Percentiles rank a stretch among this genome's conserved stretches.
Evolutionary conservation across 2,797 vertebrate genomes (phyloP).

Genomic region (Bryconaethiops microstoma): DNA sequence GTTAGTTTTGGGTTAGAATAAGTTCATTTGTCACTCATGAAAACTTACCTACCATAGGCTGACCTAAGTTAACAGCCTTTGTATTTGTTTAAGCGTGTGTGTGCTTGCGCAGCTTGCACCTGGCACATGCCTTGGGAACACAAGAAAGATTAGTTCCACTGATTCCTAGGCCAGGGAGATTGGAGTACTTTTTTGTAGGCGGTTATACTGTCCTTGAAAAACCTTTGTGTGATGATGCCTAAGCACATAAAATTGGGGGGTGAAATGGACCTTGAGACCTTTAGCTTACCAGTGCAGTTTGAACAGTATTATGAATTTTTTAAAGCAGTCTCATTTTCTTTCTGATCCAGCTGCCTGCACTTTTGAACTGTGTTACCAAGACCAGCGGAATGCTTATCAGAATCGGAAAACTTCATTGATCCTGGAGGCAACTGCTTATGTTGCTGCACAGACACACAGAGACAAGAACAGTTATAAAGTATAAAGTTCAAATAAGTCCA

Average conservation of each 20-base stretch:
- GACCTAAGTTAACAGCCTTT: background rate
- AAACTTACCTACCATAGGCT: background rate
- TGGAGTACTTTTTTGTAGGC: background rate
- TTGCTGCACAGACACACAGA: too few relatives aligned
- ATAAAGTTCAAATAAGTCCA: too few relatives aligned
- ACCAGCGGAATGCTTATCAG: background rate
- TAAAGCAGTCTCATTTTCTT: background rate
- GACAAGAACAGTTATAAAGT: too few relatives aligned
- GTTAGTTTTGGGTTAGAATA: background rate
- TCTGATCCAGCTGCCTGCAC: background rate
- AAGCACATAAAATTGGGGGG: background rate
- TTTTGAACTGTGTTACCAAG: background rate
- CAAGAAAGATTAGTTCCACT: background rate
- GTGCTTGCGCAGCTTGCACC: background rate
- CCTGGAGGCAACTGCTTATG: too few relatives aligned
- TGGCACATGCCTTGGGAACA: background rate
- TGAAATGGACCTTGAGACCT: background rate
- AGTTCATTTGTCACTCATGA: background rate
- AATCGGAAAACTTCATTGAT: too few relatives aligned
- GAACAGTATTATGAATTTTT: too few relatives aligned
- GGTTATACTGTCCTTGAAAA: background rate
- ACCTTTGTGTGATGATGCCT: background rate
- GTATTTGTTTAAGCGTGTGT: background rate
- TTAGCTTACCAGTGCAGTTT: background rate
- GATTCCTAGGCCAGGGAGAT: background rate